phyloP scores from a whole-genome alignment of 2,888 invertebrate species.

The Odontothrips loti region DNA sequence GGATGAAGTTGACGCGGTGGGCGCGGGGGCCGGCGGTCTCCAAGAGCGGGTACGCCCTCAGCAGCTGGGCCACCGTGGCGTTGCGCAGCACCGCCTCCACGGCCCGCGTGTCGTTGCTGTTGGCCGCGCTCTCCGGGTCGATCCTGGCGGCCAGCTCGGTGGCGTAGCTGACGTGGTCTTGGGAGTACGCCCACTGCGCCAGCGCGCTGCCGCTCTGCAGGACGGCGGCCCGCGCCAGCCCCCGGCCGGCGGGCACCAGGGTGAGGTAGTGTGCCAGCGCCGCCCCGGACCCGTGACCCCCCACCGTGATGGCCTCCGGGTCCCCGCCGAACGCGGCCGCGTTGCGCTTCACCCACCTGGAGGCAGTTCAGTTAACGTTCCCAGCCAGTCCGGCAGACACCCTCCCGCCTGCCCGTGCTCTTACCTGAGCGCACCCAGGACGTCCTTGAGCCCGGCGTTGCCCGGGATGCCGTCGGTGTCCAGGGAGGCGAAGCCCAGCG shows the following conservation, averaged over 20 bases:
- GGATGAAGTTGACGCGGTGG: slow-evolving; percentile 13
- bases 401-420: no score
- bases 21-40: not conserved
- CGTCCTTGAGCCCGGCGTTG: slow-evolving; percentile 15
- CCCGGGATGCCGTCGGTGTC: not conserved
- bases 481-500: slow-evolving; percentile 13
- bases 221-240: slow-evolving; percentile 1
- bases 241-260: not conserved
- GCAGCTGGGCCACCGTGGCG: not conserved
- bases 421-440: not conserved
- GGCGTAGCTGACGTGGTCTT: slow-evolving; percentile 15
- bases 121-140: not conserved
- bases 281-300: not conserved
- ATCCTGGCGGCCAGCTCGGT: slow-evolving; percentile 6
- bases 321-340: not conserved
- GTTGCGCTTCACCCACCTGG: not conserved
- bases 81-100: slow-evolving; percentile 7
- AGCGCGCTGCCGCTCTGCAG: slow-evolving; percentile 25
- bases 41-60: not conserved
- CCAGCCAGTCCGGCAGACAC: no score
- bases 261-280: slow-evolving; percentile 17
- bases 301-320: not conserved
- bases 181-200: not conserved
- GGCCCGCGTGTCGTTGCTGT: not conserved
- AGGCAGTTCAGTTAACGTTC: no score